These are phyloP conservation scores for Ailuropoda melanoleuca DNA, from an alignment of 2,113 vertebrate species.

Conservation along the genomic window DNA sequence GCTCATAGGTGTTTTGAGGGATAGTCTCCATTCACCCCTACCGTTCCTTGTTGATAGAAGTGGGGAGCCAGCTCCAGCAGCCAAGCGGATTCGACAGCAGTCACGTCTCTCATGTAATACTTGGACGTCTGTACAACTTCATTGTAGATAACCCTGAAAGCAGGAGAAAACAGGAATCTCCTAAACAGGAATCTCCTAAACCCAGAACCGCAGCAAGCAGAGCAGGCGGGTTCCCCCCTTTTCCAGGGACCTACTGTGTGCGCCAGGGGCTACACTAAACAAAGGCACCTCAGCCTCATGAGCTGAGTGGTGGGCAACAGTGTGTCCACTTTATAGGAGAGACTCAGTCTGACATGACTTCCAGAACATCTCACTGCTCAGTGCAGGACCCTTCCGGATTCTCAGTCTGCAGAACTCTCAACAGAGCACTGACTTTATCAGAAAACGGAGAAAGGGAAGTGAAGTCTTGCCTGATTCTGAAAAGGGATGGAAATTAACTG, in stretches of 20 bases:
- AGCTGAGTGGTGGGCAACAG: neutral
- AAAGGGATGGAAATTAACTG: neutral
- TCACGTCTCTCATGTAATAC: constrained; percentile 98
- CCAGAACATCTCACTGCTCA: neutral
- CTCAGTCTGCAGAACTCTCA: neutral
- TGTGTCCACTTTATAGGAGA: neutral
- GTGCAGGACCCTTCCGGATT: neutral
- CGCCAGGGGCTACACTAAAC: neutral
- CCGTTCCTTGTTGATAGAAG: constrained; percentile 98
- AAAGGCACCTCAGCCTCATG: neutral
- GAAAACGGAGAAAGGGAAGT: neutral
- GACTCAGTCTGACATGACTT: neutral
- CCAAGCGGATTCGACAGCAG: constrained; percentile 96
- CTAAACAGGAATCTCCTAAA: rapidly evolving
- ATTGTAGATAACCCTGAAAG: constrained; percentile 95
- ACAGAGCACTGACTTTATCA: neutral
- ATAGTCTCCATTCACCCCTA: constrained; percentile 81
- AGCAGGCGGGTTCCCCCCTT: neutral
- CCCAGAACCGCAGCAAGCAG: neutral
- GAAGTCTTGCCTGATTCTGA: neutral
- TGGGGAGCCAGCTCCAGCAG: constrained; percentile 97
- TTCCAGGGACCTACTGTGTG: rapidly evolving
- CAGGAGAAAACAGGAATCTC: neutral
- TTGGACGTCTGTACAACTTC: constrained; percentile 96
- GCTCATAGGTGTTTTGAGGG: neutral